These are phyloP conservation scores for Pedicia rivosa DNA, from an alignment of 2,888 invertebrate species.

Conservation along the genomic window DNA sequence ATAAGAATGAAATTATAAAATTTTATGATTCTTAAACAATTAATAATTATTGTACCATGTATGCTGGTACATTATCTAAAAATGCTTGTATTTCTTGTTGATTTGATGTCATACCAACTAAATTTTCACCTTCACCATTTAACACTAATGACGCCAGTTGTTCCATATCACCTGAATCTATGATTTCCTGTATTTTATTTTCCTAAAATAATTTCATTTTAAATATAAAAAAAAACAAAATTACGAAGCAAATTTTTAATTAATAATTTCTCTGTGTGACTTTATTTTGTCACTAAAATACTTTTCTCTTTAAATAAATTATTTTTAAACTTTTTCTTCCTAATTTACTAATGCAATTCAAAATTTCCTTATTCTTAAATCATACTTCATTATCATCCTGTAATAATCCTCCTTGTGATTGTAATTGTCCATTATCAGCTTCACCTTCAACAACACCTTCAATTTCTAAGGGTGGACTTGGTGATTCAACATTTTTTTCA, in stretches of 20 bases:
- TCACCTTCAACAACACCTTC: conserved; percentile 28
- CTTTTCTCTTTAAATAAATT: too few relatives aligned
- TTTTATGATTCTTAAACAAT: neutral
- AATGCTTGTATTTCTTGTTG: conserved; percentile 74
- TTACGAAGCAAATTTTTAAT: neutral
- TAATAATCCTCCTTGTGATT: conserved; percentile 29
- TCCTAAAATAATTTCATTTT: conserved; percentile 36
- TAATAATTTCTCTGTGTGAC: neutral
- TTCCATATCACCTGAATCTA: conserved; percentile 69
- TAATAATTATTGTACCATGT: conserved; percentile 47
- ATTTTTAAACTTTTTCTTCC: too few relatives aligned
- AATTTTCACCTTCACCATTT: conserved; percentile 69
- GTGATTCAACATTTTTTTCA: conserved; percentile 17
- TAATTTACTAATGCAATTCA: too few relatives aligned
- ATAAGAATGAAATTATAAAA: neutral
- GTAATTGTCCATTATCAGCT: conserved; percentile 29
- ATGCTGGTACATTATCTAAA: conserved; percentile 70
- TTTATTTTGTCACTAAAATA: too few relatives aligned
- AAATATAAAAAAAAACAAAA: neutral
- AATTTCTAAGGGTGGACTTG: conserved; percentile 27
- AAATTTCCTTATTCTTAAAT: too few relatives aligned
- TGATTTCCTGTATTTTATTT: conserved; percentile 46
- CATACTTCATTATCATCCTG: conserved; percentile 20
- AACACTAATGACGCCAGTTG: conserved; percentile 77
- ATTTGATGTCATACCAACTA: conserved; percentile 49